These are phyloP conservation scores for Lichenostomus cassidix DNA, from an alignment of 2,113 vertebrate genomes.

Conservation along the genomic window DNA sequence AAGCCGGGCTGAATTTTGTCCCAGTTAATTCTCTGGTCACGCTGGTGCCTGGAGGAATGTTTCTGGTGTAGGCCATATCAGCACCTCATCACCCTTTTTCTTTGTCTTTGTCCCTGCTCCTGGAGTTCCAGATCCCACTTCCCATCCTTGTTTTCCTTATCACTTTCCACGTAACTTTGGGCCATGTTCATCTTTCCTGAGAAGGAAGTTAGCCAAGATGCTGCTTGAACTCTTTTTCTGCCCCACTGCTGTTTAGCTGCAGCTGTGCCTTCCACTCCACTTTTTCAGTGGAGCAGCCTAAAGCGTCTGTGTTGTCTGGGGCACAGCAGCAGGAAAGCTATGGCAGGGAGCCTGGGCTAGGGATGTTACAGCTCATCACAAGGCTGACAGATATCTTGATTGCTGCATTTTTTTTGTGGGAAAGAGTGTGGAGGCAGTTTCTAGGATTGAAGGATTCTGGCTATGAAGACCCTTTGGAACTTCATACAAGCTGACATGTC, in stretches of 20 bases:
- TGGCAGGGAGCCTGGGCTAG: slow-evolving; percentile 15
- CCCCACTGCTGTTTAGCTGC: background rate
- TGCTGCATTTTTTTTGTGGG: background rate
- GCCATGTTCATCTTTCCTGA: background rate
- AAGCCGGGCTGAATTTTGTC: background rate
- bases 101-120: background rate
- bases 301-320: background rate
- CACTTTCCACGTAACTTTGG: background rate
- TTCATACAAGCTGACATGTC: slow-evolving; percentile 12
- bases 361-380: slow-evolving; percentile 4
- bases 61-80: background rate
- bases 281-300: background rate
- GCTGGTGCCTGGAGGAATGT: background rate
- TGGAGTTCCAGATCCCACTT: background rate
- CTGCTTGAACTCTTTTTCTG: background rate
- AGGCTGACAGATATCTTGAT: slow-evolving; percentile 2
- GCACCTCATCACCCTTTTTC: background rate
- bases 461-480: slow-evolving; percentile 29
- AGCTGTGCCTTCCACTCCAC: background rate
- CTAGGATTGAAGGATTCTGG: slow-evolving; percentile 52
- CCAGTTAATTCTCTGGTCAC: background rate
- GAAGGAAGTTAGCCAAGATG: background rate
- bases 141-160: background rate
- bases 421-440: background rate
- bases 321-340: background rate